Conservation (phyloP, 2,113 vertebrate genomes). For the Cisticola juncidis region DNA sequence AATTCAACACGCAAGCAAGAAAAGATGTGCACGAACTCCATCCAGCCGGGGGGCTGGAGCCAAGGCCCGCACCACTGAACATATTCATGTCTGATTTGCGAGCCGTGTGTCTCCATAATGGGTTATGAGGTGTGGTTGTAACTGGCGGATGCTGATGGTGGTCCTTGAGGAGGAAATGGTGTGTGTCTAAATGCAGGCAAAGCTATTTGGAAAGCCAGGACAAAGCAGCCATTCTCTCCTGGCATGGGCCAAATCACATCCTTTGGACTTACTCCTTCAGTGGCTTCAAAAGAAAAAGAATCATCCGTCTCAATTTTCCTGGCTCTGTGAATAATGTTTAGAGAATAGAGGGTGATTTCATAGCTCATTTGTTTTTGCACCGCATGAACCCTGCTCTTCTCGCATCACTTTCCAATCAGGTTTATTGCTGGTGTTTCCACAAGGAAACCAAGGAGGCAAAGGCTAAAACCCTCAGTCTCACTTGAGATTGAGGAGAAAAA, state of each 20-base stretch:
- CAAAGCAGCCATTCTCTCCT: constrained; percentile 58
- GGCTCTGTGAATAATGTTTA: constrained; percentile 72
- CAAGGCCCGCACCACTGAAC: not conserved
- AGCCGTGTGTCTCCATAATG: constrained; percentile 68
- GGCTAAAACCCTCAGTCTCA: constrained; percentile 22
- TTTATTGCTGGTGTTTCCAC: constrained; percentile 50
- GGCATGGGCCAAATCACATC: constrained; percentile 71
- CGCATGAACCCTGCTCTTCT: constrained; percentile 47
- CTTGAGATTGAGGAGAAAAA: not conserved
- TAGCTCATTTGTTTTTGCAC: constrained; percentile 71
- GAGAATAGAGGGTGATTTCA: constrained; percentile 78
- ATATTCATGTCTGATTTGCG: constrained; percentile 56
- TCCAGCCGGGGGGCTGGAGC: not conserved
- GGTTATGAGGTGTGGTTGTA: constrained; percentile 79
- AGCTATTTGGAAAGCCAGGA: constrained; percentile 71
- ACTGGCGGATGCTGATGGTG: constrained; percentile 61
- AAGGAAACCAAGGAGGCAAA: constrained; percentile 8
- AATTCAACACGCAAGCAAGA: not conserved
- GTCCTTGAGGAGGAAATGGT: constrained; percentile 80
- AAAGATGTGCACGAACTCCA: not conserved
- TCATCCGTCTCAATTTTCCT: constrained; percentile 75
- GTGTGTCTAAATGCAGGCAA: constrained; percentile 79
- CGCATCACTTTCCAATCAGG: constrained; percentile 70
- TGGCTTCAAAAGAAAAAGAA: constrained; percentile 58
- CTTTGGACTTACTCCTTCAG: constrained; percentile 63